Base-by-base conservation (phyloP, 2,888 invertebrate species). In the Tenthredo mesomela region DNA sequence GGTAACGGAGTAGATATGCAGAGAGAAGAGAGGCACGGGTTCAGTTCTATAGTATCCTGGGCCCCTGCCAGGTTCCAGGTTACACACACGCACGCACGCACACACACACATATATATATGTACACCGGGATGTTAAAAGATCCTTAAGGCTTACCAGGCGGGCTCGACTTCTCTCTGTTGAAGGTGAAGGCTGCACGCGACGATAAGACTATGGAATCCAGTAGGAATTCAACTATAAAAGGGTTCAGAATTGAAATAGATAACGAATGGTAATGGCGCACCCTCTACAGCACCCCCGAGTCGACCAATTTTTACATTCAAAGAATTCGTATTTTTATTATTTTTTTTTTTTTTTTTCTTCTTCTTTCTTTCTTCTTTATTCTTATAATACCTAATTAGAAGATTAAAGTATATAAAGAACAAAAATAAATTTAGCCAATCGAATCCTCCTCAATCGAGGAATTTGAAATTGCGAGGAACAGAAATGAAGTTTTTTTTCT, bases 181-280 rank as follows among this genome's bases (percentile, higher is more conserved):
- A 54, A 18, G 37, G 33, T 61, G 58, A 88, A 87, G 86, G 87
- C 87, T 90, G 89, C 91, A 89, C 89, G 90, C 90, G 89, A 90
- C 89, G 91, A 92, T 92, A 91, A 92, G 89, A 43, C 71, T 18
- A 84, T 84, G 86, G 89, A 90, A 91, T 91, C 89, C 88, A 89
- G 88, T 84, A 88, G 91, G 90, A 91, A 91, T 92, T 89, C 89
- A 87, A 87, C 88, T 89, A 90, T 90, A 91, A 90, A 91, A 90
- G 89, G 89, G 89, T 89, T 88, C 88, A 90, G 33, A 12, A 43
- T 29, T 21, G 33, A 3, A 9, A 65, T 15, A 82, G 61, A 82
- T 29, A 25, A 10, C 77, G 12, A 33, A 82, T 37, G 25, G 15
- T 80, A 80, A 80, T 80, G 80, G 80, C 18, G n/a, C n/a, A n/a